Evolutionary conservation across 2,888 invertebrate species (phyloP).

Genomic region (Epirrita christyi): DNA sequence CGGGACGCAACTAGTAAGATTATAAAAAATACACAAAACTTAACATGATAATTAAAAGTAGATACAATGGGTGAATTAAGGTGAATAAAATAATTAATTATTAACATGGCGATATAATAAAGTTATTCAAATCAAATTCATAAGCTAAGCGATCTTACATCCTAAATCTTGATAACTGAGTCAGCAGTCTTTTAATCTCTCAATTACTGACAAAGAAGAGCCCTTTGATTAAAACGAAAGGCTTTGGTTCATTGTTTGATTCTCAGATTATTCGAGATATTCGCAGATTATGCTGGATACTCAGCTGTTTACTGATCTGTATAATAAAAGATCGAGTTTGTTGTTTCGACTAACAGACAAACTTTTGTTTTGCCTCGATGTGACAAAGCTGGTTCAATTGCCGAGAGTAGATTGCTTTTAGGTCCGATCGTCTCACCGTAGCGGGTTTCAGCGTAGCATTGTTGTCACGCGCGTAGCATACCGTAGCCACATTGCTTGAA

Average conservation of each 20-base stretch:
- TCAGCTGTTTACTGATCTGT: slow-evolving; percentile 18
- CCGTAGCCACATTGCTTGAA: too few species aligned
- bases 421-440: too few species aligned
- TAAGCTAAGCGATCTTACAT: slow-evolving; percentile 9
- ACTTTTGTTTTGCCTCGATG: slow-evolving; percentile 1
- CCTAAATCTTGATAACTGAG: slow-evolving; percentile 4
- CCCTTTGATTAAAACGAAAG: slow-evolving; percentile 52
- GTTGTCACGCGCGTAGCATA: too few species aligned
- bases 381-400: too few species aligned
- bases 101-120: too few species aligned
- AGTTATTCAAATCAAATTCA: slow-evolving; percentile 4
- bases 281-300: slow-evolving; percentile 12
- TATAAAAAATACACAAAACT: too few species aligned
- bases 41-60: too few species aligned
- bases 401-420: too few species aligned
- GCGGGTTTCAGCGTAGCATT: too few species aligned
- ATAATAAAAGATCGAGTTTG: slow-evolving; percentile 11
- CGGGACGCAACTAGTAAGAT: too few species aligned
- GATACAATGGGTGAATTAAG: too few species aligned
- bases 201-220: slow-evolving; percentile 53
- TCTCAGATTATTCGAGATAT: slow-evolving; percentile 40
- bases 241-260: slow-evolving; percentile 48
- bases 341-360: slow-evolving; percentile 9
- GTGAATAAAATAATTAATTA: too few species aligned
- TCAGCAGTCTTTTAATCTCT: slow-evolving; percentile 39